Percentiles rank a stretch among this genome's conserved stretches.
These are phyloP conservation scores for Nomada ferruginata DNA, from an alignment of 2,888 invertebrate species.

Conservation along the genomic window DNA sequence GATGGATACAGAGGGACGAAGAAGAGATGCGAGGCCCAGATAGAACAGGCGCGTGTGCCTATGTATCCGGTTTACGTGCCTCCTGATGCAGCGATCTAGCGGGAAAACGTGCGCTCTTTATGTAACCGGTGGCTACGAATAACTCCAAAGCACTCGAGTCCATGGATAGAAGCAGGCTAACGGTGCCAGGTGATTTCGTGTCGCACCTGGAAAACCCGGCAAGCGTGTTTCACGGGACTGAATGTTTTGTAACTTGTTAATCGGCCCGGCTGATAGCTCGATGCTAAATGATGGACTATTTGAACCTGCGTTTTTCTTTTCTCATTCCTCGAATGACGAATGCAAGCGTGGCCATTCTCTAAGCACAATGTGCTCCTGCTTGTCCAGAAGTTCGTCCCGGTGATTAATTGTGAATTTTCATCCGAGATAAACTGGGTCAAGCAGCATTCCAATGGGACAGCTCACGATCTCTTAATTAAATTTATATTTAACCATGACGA, in stretches of 20 bases:
- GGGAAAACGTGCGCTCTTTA: slow-evolving; percentile 32
- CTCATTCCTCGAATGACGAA: no score
- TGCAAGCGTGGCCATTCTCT: no score
- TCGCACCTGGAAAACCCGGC: not conserved
- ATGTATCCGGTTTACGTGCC: slow-evolving; percentile 67
- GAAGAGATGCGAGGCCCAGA: slow-evolving; percentile 64
- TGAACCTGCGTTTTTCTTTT: no score
- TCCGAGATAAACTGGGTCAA: not conserved
- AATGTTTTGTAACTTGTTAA: slow-evolving; percentile 41
- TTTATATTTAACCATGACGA: slow-evolving; percentile 8
- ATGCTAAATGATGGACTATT: slow-evolving; percentile 30
- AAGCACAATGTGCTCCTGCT: no score
- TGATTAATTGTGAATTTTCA: no score
- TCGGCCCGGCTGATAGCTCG: slow-evolving; percentile 21
- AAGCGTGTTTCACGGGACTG: not conserved
- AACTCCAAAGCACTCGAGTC: not conserved
- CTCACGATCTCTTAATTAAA: slow-evolving; percentile 8
- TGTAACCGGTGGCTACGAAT: slow-evolving; percentile 29
- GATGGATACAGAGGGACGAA: slow-evolving; percentile 3
- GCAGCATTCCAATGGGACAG: no score
- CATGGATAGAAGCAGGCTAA: not conserved
- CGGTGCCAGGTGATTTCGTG: not conserved
- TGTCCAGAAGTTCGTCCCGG: no score
- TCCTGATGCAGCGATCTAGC: slow-evolving; percentile 6
- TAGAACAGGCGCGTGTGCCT: slow-evolving; percentile 65